Conservation (phyloP, 2,888 invertebrate species). For the Oscheius sp. region DNA sequence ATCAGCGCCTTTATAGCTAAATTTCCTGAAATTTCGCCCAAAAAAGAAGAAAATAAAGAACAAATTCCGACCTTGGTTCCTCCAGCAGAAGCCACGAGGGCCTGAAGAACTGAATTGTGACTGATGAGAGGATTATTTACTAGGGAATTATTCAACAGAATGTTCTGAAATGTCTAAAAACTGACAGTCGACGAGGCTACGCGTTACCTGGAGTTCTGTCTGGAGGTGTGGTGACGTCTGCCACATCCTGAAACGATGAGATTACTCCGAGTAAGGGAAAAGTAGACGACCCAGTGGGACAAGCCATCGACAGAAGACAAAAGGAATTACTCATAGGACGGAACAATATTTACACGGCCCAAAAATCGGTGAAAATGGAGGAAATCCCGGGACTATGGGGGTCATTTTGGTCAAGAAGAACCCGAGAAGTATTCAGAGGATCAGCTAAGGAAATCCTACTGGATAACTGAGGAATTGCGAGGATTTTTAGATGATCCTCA, state of each 20-base stretch:
- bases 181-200: neutral
- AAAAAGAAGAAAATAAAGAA: neutral
- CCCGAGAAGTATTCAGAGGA: neutral
- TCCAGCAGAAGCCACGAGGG: neutral
- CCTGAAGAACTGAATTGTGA: neutral
- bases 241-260: constrained; percentile 17
- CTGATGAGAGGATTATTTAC: neutral
- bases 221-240: constrained; percentile 4
- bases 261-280: neutral
- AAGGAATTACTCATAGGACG: neutral
- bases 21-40: too few species aligned
- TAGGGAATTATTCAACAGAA: neutral
- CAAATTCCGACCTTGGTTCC: neutral
- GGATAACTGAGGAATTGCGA: neutral
- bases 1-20: too few species aligned
- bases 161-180: constrained; percentile 1
- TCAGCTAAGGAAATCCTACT: neutral
- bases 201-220: too few species aligned
- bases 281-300: neutral
- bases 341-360: neutral
- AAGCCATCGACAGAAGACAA: neutral
- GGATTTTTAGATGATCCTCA: neutral
- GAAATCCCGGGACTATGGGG: too few species aligned
- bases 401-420: neutral
- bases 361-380: constrained; percentile 1